Percentiles rank a stretch among this genome's conserved stretches.
Conservation (phyloP, 2,797 vertebrate species). For the Geotria australis region DNA sequence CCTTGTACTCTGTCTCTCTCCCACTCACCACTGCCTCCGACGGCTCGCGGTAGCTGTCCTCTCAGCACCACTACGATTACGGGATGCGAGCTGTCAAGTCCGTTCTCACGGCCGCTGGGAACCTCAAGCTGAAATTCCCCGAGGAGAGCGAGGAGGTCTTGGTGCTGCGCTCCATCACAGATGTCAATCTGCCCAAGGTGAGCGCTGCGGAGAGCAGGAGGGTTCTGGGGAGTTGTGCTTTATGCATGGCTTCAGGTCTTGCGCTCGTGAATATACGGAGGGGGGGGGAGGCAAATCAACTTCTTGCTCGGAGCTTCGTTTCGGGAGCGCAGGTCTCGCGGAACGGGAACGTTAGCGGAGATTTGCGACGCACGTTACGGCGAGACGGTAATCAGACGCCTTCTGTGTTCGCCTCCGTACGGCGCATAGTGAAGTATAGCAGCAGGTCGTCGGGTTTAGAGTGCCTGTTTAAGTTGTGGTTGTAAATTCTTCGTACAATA, state of each 20-base stretch:
- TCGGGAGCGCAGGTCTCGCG: constrained; percentile 9
- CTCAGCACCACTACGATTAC: constrained; percentile 7
- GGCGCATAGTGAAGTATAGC: too few relatives aligned
- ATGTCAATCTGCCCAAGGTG: constrained; percentile 12
- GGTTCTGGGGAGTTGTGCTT: too few relatives aligned
- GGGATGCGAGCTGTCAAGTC: constrained; percentile 8
- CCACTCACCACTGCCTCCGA: neutral
- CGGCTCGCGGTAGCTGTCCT: constrained; percentile 6
- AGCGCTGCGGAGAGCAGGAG: too few relatives aligned
- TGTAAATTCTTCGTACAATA: too few relatives aligned
- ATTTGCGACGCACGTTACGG: too few relatives aligned
- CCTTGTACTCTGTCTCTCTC: neutral
- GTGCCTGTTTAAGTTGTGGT: too few relatives aligned
- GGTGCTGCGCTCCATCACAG: constrained; percentile 6
- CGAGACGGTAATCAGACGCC: too few relatives aligned
- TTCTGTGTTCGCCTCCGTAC: too few relatives aligned
- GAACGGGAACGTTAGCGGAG: too few relatives aligned
- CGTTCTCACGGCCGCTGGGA: constrained; percentile 8
- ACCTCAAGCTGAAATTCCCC: constrained; percentile 11
- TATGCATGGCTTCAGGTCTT: too few relatives aligned
- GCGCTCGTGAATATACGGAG: constrained; percentile 2
- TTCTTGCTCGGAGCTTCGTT: constrained; percentile 8
- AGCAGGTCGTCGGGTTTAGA: too few relatives aligned
- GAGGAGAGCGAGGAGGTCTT: constrained; percentile 5
- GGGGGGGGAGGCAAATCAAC: constrained; percentile 5